Percentiles rank a stretch among this genome's conserved stretches.
phyloP scores from a whole-genome alignment of 2,888 invertebrate species.

The Drosophila subsilvestris region DNA sequence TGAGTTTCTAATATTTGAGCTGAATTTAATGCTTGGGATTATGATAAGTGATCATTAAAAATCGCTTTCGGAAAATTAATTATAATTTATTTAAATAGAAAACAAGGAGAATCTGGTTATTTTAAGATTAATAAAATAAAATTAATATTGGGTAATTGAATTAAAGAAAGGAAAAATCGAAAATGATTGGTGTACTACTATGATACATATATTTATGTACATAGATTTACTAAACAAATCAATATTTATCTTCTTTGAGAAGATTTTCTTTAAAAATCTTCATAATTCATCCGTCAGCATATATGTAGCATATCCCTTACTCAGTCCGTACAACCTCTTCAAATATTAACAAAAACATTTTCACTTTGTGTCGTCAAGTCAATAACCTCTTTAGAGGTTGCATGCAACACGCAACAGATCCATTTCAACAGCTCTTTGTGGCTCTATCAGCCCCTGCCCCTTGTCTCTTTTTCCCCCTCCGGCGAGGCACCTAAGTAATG shows the following conservation, averaged over 20 bases:
- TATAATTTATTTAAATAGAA: background rate
- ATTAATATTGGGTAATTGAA: no score
- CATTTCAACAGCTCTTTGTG: constrained; percentile 36
- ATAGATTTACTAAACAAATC: no score
- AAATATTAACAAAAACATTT: constrained; percentile 1
- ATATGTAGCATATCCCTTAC: no score
- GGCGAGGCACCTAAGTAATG: background rate
- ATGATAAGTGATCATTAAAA: background rate
- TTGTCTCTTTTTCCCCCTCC: background rate
- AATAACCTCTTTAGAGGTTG: constrained; percentile 48
- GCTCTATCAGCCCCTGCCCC: constrained; percentile 14
- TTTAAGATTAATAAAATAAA: no score
- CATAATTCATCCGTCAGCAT: no score
- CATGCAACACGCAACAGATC: constrained; percentile 57
- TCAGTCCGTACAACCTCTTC: background rate
- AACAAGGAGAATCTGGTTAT: background rate
- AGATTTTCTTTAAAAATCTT: no score
- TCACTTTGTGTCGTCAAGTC: constrained; percentile 35
- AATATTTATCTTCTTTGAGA: no score
- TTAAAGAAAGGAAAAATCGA: no score
- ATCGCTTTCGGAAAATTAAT: background rate
- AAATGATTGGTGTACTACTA: no score
- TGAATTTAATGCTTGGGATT: background rate
- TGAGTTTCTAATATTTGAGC: no score
- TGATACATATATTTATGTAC: no score